Base-by-base conservation (phyloP, 1,140 invertebrate species). In the Trichoplusia ni region DNA sequence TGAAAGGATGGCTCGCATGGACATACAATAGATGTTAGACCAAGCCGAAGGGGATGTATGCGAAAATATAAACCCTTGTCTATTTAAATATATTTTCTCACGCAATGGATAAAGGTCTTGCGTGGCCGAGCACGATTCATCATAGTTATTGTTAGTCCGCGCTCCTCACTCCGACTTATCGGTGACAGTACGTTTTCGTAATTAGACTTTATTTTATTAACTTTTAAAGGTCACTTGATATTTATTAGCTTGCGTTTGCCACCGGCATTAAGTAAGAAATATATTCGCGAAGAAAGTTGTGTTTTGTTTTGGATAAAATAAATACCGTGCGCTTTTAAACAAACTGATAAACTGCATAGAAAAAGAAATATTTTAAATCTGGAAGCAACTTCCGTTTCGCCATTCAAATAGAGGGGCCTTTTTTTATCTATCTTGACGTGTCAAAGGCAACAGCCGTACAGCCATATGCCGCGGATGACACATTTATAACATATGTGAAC, bases 381-480 rank as follows among this genome's bases (percentile, higher is more conserved):
- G 63, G 67, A 67, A 67, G 64, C 68, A 61, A 78, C 73, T 78
- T 78, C 76, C 78, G 70, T 73, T 49, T 75, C 74, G 67, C 74
- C 74, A 69, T 69, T 72, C 64, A 76, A 76, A 75, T 69, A 60
- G 71, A 69, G 75, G 76, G 77, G 62, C 64, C 33, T 79, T 76
- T 81, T 79, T 82, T 75, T 74, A 58, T 51, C 64, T 16, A 62
- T 61, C 19, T 21, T 58, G 59, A 68, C 29, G 65, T 54, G 65
- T 53, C 70, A 69, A 18, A 60, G 64, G 29, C 49, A 47, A 59
- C 40, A 60, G 42, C 40, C 42, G 56, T 60, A 29, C 16, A 31
- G 42, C 75, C 84, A 83, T 82, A 77, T 86, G 79, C 66, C 71
- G 42, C 46, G 40, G 71, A 84, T 84, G 81, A 84, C 80, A 86